Percentiles rank a stretch among this genome's conserved stretches.
Evolutionary conservation across 1,140 invertebrate genomes (phyloP).

Genomic region (Zaprionus ornatus): DNA sequence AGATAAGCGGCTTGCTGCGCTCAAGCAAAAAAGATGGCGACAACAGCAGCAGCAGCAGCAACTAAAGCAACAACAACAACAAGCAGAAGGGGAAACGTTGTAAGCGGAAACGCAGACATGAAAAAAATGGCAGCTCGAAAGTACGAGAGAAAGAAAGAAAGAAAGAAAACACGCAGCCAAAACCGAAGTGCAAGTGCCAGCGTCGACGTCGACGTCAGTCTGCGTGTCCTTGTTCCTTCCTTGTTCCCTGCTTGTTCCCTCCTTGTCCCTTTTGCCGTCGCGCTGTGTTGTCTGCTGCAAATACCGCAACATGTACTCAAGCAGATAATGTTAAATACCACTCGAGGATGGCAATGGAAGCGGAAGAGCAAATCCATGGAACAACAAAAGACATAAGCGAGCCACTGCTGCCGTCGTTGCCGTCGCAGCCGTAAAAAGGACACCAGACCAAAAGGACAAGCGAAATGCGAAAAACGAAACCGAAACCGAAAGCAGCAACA

Average conservation of each 20-base stretch:
- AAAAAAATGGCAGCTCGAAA: conserved; percentile 35
- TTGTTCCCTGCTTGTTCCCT: conserved; percentile 44
- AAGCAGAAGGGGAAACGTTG: conserved; percentile 33
- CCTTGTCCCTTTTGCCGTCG: background rate
- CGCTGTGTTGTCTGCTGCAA: conserved; percentile 74
- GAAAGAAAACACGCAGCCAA: conserved; percentile 16
- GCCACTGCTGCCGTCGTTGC: conserved; percentile 37
- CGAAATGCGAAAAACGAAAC: conserved; percentile 77
- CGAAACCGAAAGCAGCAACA: conserved; percentile 51
- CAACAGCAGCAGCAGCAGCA: conserved; percentile 28
- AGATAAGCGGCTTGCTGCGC: conserved; percentile 77
- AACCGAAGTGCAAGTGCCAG: conserved; percentile 52
- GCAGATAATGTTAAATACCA: conserved; percentile 83
- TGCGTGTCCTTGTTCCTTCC: conserved; percentile 65
- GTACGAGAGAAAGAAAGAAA: conserved; percentile 22
- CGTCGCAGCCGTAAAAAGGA: conserved; percentile 68
- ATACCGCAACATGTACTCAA: conserved; percentile 82
- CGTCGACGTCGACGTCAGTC: conserved; percentile 43
- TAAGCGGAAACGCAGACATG: conserved; percentile 76
- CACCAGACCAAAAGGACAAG: conserved; percentile 66
- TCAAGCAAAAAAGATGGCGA: conserved; percentile 78
- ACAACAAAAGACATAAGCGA: conserved; percentile 81
- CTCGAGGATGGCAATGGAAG: conserved; percentile 62
- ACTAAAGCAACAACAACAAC: conserved; percentile 11
- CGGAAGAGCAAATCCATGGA: conserved; percentile 71